phyloP scores from a whole-genome alignment of 2,797 vertebrate species.

The Lacerta viridis region DNA sequence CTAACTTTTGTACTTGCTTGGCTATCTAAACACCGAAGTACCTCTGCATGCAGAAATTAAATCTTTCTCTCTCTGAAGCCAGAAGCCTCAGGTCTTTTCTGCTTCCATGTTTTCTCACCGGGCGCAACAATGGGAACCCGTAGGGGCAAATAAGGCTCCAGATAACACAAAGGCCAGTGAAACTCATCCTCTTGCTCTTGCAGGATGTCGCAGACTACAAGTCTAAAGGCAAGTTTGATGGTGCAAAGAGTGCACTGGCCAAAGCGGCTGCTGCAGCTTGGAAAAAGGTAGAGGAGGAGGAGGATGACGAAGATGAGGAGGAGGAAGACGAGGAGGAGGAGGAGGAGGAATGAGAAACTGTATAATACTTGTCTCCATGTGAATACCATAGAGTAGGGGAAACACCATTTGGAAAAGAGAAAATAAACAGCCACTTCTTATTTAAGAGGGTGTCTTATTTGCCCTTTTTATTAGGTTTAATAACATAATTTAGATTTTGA shows the following conservation, averaged over 20 bases:
- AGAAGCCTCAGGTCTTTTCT: too few relatives aligned
- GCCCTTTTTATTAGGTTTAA: constrained; percentile 82
- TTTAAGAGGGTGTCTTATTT: constrained; percentile 77
- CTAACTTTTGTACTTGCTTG: too few relatives aligned
- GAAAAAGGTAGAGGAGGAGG: constrained; percentile 84
- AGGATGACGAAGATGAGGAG: constrained; percentile 85
- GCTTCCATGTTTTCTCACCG: too few relatives aligned
- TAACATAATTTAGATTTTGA: constrained; percentile 79
- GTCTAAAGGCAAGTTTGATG: constrained; percentile 87
- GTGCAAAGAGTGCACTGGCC: constrained; percentile 82
- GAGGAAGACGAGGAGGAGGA: constrained; percentile 88
- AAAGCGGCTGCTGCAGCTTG: constrained; percentile 69
- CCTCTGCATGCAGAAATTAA: too few relatives aligned
- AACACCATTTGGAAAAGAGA: constrained; percentile 72
- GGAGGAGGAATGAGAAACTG: constrained; percentile 80
- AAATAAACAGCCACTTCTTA: constrained; percentile 72
- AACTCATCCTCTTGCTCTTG: constrained; percentile 70
- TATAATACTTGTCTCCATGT: constrained; percentile 83
- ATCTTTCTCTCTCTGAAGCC: too few relatives aligned
- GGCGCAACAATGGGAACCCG: too few relatives aligned
- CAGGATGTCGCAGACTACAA: constrained; percentile 90
- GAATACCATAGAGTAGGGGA: constrained; percentile 88
- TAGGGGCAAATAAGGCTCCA: too few relatives aligned
- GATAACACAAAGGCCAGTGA: constrained; percentile 65
- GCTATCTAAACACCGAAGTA: too few relatives aligned